Evolutionary conservation across 23 tunicate genomes (phyloP).

Genomic region (Trididemnum nubilum): DNA sequence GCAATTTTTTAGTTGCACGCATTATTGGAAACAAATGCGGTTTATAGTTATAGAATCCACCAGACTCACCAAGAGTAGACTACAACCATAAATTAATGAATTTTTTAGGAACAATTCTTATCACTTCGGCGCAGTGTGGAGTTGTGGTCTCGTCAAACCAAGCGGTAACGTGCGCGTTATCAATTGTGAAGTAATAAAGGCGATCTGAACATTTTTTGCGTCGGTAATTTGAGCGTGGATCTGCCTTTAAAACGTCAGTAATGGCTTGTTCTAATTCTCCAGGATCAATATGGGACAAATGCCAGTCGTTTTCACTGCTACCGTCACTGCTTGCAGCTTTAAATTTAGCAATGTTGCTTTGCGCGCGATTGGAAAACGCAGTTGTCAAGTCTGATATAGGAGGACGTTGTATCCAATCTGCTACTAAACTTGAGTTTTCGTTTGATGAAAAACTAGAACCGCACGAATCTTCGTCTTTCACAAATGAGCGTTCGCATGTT

Average conservation of each 20-base stretch:
- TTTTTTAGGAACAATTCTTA: conserved; percentile 46
- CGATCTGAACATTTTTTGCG: conserved; percentile 77
- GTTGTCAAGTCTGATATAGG: conserved; percentile 30
- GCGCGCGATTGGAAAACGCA: conserved; percentile 59
- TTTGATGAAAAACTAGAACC: too few relatives aligned
- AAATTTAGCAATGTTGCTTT: conserved; percentile 40
- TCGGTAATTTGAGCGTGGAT: conserved; percentile 86
- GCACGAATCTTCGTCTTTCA: background rate
- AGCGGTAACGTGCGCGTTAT: conserved; percentile 74
- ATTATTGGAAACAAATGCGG: too few relatives aligned
- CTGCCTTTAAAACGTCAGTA: conserved; percentile 60
- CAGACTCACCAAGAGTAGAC: too few relatives aligned
- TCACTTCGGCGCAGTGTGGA: conserved; percentile 63
- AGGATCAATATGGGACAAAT: conserved; percentile 16
- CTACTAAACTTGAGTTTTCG: conserved; percentile 1
- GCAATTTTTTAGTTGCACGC: too few relatives aligned
- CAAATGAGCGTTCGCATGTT: background rate
- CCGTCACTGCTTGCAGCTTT: background rate
- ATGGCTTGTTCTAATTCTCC: conserved; percentile 45
- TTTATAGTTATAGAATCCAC: too few relatives aligned
- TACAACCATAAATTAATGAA: conserved; percentile 10
- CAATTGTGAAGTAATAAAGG: conserved; percentile 76
- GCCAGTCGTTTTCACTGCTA: background rate
- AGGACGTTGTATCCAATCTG: conserved; percentile 39
- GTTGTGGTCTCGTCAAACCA: conserved; percentile 82